Conservation (phyloP, 92 coral and sea anemone genomes). For the Heteractis magnifica region DNA sequence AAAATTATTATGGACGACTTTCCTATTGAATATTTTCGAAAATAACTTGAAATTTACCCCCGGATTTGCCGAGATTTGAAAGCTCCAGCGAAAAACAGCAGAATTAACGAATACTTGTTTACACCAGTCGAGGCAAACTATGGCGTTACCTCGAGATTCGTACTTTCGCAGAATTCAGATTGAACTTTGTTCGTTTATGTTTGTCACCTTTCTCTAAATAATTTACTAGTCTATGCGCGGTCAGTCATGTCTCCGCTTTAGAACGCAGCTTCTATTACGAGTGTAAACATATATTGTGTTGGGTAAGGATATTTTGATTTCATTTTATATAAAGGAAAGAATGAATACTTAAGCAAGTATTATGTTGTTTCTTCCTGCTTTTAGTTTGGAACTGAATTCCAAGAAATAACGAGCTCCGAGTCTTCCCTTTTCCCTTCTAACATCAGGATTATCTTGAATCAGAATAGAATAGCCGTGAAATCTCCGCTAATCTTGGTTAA, state of each 20-base stretch:
- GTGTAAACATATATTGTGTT: background rate
- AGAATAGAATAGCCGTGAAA: background rate
- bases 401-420: background rate
- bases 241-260: background rate
- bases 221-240: background rate
- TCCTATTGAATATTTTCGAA: background rate
- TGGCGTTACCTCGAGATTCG: background rate
- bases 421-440: background rate
- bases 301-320: background rate
- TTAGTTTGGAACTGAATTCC: background rate
- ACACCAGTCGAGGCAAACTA: too few species aligned
- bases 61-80: too few species aligned
- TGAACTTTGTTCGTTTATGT: background rate
- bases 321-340: background rate
- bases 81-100: too few species aligned
- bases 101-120: too few species aligned
- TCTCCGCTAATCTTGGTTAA: conserved; percentile 19
- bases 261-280: background rate
- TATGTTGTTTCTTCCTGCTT: background rate
- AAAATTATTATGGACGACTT: background rate
- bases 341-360: background rate
- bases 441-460: conserved; percentile 2
- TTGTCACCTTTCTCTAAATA: background rate
- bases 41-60: too few species aligned
- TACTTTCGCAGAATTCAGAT: background rate